Evolutionary conservation across 2,113 vertebrate genomes (phyloP), one percentile per base, ranked within the genome.

Genomic region (Mesocricetus auratus): DNA sequence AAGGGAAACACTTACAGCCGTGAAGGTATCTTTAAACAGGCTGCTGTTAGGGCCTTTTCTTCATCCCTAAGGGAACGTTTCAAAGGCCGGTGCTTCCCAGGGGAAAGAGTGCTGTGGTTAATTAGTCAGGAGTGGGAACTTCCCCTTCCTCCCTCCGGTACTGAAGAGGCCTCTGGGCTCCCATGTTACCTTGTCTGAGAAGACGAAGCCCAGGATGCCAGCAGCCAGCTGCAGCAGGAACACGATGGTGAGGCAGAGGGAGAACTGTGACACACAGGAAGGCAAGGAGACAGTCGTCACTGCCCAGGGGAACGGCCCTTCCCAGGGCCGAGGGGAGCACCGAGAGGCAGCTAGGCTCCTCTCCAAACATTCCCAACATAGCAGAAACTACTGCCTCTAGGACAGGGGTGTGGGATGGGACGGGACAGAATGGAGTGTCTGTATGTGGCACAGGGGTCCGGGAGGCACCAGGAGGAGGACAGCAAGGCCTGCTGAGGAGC

Each of bases 211-310:
- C 93, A 99, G 98, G 96, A 99, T 74, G 0, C 99, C 99, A 0
- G 99, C 99, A 0, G 97, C 96, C 98, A 99, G 97, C 97, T 99
- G 99, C 17, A 99, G 98, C 96, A 99, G 92, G 98, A 99, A 99
- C 97, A 99, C 97, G 12, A 99, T 0, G 1, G 98, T 99, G 96
- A 99, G 97, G 96, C 98, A 99, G 96, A 99, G 29, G 0, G 99
- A 99, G 98, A 99, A 99, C 99, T 99, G 98, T 0, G 0, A 92
- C 62, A 3, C 2, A 45, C 91, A 86, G 73, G 10, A 1, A 62
- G 85, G 97, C 89, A 74, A 64, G 77, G 36, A 29, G 31, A 62
- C n/a, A 16, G 29, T 17, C 19, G 10, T 96, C 50, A 95, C n/a
- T 39, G 53, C 1, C 9, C 36, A 26, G 87, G 66, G 64, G 16